phyloP scores from a whole-genome alignment of 2,888 invertebrate species.

The Trachelus stipa region DNA sequence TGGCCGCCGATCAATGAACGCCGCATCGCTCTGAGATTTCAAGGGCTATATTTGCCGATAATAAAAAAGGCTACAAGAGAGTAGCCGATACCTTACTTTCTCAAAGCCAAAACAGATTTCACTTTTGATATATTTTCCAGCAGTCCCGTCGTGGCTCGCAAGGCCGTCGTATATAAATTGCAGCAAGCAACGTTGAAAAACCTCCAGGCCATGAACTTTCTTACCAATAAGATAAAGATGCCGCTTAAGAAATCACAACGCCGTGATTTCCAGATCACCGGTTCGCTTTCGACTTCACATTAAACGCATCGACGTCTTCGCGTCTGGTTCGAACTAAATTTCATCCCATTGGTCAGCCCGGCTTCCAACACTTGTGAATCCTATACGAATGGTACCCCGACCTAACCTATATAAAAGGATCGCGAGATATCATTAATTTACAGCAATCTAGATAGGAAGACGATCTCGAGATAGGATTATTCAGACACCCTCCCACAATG shows the following conservation, averaged over 20 bases:
- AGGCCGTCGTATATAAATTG: constrained; percentile 37
- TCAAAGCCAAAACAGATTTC: constrained; percentile 37
- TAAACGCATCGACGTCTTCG: background rate
- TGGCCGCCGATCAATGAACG: constrained; percentile 34
- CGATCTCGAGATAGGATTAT: constrained; percentile 31
- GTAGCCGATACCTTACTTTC: constrained; percentile 17
- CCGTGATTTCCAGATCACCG: background rate
- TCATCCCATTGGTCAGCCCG: background rate
- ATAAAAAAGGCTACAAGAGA: constrained; percentile 2
- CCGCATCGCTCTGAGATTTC: constrained; percentile 24
- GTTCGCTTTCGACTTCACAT: background rate
- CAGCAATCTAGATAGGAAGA: constrained; percentile 18
- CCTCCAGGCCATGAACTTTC: background rate
- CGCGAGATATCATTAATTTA: background rate
- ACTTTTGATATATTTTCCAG: constrained; percentile 48
- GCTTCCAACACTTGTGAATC: background rate
- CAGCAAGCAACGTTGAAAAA: background rate
- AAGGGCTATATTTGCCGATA: constrained; percentile 1
- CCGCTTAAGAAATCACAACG: background rate
- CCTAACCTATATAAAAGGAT: background rate
- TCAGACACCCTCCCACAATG: constrained; percentile 33
- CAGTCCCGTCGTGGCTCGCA: constrained; percentile 30
- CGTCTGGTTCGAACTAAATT: background rate
- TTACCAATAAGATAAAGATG: background rate
- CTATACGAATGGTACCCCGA: background rate